These are phyloP conservation scores for Mareca penelope DNA, from an alignment of 2,797 vertebrate species.

Conservation along the genomic window DNA sequence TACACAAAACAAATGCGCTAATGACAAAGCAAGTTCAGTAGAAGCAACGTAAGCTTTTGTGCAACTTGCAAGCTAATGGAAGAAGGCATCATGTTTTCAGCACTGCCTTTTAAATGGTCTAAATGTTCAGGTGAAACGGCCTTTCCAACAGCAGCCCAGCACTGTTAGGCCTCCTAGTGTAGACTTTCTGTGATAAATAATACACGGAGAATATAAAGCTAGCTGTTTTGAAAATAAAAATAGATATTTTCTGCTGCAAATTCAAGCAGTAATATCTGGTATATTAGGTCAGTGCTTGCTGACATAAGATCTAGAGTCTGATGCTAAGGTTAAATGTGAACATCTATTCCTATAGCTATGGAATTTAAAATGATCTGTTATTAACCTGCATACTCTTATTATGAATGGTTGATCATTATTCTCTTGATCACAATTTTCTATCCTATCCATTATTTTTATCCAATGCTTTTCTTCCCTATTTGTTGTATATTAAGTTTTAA, in stretches of 20 bases:
- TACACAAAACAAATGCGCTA: neutral
- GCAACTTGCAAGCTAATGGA: neutral
- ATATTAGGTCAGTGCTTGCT: neutral
- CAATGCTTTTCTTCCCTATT: neutral
- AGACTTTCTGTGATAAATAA: neutral
- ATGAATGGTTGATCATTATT: neutral
- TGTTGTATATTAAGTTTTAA: neutral
- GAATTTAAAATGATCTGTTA: neutral
- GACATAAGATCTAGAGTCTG: neutral
- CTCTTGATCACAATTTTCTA: neutral
- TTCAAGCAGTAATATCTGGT: neutral
- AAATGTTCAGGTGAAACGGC: neutral
- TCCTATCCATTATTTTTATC: neutral
- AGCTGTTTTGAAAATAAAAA: neutral
- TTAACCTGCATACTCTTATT: neutral
- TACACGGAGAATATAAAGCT: neutral
- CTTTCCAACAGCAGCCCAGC: neutral
- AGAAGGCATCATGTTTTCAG: neutral
- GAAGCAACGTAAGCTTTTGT: neutral
- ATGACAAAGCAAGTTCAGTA: neutral
- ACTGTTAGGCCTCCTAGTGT: neutral
- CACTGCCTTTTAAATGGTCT: neutral
- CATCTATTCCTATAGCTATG: neutral
- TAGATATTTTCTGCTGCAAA: neutral
- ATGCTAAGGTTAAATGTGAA: neutral